Evolutionary conservation across 2,888 invertebrate species (phyloP).

Genomic region (Ochropleura plecta): DNA sequence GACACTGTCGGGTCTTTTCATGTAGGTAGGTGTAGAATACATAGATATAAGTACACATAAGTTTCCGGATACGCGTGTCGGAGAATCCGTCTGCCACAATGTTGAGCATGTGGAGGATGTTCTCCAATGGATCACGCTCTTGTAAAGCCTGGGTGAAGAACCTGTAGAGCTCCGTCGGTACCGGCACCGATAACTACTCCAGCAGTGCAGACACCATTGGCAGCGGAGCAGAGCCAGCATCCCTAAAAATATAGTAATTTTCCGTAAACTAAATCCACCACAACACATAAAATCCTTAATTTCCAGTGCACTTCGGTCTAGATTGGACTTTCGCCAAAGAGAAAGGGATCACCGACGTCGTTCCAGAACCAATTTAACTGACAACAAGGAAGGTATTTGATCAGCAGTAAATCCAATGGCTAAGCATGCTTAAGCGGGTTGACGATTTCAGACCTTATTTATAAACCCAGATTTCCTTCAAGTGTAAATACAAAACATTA

Average conservation of each 20-base stretch:
- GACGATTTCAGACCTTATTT: neutral
- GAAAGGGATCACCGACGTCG: conserved; percentile 30
- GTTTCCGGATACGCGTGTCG: conserved; percentile 19
- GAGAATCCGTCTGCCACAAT: conserved; percentile 32
- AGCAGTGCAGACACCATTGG: conserved; percentile 64
- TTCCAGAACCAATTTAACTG: conserved; percentile 17
- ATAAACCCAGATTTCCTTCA: too few species aligned
- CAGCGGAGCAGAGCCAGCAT: conserved; percentile 63
- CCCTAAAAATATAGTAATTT: conserved; percentile 12
- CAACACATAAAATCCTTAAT: neutral
- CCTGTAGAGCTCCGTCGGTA: conserved; percentile 72
- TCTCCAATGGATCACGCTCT: neutral
- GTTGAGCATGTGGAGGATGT: conserved; percentile 72
- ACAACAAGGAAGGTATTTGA: conserved; percentile 12
- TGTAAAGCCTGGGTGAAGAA: conserved; percentile 63
- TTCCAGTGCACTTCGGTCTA: conserved; percentile 38
- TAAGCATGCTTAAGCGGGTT: neutral
- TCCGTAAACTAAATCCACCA: conserved; percentile 60
- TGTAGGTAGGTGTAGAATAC: too few species aligned
- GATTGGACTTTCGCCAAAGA: conserved; percentile 63
- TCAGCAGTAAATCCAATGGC: neutral
- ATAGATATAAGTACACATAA: neutral
- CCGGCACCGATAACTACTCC: conserved; percentile 73
- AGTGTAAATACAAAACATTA: neutral
- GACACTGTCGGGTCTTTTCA: too few species aligned